Percentiles rank a stretch among this genome's conserved stretches.
Conservation (phyloP, 2,113 vertebrate genomes). For the Alectura lathami region DNA sequence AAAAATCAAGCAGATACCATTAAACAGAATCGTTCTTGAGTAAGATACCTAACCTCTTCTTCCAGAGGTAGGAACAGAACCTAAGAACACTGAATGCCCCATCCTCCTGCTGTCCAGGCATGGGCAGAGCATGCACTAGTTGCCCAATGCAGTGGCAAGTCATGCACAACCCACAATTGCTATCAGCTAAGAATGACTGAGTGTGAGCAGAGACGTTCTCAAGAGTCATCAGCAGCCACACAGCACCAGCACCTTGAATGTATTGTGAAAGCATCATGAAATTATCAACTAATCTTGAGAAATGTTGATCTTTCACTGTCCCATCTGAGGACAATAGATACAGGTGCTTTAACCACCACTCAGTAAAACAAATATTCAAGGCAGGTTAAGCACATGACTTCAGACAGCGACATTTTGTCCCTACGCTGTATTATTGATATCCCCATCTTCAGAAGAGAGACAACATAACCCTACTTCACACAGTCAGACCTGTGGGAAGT, state of each 20-base stretch:
- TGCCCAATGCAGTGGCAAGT: background rate
- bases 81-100: background rate
- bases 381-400: background rate
- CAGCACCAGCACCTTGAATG: background rate
- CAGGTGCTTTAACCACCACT: background rate
- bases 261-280: background rate
- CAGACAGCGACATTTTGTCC: background rate
- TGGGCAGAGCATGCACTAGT: background rate
- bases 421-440: background rate
- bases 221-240: background rate
- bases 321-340: background rate
- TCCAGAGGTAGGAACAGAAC: background rate
- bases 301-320: background rate
- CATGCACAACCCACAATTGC: background rate
- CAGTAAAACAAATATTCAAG: background rate
- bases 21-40: background rate
- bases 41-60: background rate
- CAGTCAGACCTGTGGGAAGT: background rate
- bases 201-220: background rate
- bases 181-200: background rate
- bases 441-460: background rate
- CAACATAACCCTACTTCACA: background rate
- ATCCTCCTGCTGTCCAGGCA: background rate
- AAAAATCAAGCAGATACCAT: background rate
- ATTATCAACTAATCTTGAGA: background rate